Conservation (phyloP, 2,113 vertebrate species). For the Petromus typicus region DNA sequence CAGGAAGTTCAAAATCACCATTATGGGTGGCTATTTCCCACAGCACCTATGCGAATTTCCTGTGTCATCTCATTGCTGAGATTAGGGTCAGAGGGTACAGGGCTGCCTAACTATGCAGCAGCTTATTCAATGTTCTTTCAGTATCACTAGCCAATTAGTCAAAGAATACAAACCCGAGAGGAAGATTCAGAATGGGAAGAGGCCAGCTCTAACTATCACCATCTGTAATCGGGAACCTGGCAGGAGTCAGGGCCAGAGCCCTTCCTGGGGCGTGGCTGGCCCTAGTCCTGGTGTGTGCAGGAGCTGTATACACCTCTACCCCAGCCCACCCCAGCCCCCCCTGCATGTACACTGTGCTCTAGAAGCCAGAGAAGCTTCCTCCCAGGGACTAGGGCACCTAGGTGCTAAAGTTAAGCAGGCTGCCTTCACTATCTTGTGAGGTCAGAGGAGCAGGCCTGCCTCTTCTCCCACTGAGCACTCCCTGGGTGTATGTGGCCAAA, state of each 20-base stretch:
- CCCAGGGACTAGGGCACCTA: not conserved
- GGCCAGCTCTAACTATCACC: not conserved
- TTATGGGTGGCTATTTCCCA: not conserved
- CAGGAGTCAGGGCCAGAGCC: not conserved
- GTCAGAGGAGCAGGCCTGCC: not conserved
- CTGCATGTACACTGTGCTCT: too few species aligned
- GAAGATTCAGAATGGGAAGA: not conserved
- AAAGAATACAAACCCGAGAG: not conserved
- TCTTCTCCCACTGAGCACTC: not conserved
- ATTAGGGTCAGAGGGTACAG: not conserved
- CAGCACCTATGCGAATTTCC: not conserved
- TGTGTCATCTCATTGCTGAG: not conserved
- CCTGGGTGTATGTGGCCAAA: not conserved
- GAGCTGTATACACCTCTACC: not conserved
- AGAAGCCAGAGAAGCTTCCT: not conserved
- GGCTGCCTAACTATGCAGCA: too few species aligned
- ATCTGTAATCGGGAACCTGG: not conserved
- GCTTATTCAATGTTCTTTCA: not conserved
- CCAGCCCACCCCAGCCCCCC: not conserved
- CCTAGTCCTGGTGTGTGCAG: not conserved
- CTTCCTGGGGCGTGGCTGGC: not conserved
- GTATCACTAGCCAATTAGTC: not conserved
- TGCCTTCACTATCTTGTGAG: not conserved
- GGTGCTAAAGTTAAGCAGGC: not conserved
- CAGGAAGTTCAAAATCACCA: not conserved